Conservation (phyloP, 2,797 vertebrate species). For the Poeciliopsis paucimaculata region DNA sequence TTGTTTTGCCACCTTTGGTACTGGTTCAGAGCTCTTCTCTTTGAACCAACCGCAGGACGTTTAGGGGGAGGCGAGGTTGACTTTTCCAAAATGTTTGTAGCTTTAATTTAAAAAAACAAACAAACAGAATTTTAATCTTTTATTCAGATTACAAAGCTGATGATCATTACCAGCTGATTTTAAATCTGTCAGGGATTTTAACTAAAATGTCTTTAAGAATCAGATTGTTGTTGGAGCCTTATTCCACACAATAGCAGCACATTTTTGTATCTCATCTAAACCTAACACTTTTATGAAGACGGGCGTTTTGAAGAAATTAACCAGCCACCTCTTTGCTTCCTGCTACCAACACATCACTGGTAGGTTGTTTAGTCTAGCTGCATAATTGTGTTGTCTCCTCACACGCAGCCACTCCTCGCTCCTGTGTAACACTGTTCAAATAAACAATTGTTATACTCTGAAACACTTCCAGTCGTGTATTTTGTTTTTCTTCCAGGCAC, state of each 20-base stretch:
- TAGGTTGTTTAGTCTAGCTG: constrained; percentile 67
- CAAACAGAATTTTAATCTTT: constrained; percentile 1
- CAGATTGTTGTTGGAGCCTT: constrained; percentile 23
- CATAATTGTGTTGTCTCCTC: constrained; percentile 69
- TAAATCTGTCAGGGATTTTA: constrained; percentile 30
- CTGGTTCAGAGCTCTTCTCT: constrained; percentile 25
- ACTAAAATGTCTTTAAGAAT: background rate
- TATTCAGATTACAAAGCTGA: constrained; percentile 21
- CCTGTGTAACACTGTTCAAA: constrained; percentile 82
- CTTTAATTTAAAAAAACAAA: background rate
- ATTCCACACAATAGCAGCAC: constrained; percentile 40
- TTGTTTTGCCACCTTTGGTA: constrained; percentile 43
- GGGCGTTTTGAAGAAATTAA: constrained; percentile 48
- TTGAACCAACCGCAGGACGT: constrained; percentile 44
- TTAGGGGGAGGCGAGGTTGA: constrained; percentile 25
- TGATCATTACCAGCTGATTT: constrained; percentile 25
- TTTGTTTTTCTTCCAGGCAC: background rate
- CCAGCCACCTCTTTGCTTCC: constrained; percentile 50
- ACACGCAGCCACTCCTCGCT: constrained; percentile 56
- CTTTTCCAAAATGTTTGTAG: constrained; percentile 54
- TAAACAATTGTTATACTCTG: constrained; percentile 81
- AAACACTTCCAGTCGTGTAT: background rate
- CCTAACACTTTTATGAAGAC: background rate
- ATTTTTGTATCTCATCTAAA: constrained; percentile 46
- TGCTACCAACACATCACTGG: constrained; percentile 56